Evolutionary conservation across 2,113 vertebrate genomes (phyloP).

Genomic region (Anarrhichthys ocellatus): DNA sequence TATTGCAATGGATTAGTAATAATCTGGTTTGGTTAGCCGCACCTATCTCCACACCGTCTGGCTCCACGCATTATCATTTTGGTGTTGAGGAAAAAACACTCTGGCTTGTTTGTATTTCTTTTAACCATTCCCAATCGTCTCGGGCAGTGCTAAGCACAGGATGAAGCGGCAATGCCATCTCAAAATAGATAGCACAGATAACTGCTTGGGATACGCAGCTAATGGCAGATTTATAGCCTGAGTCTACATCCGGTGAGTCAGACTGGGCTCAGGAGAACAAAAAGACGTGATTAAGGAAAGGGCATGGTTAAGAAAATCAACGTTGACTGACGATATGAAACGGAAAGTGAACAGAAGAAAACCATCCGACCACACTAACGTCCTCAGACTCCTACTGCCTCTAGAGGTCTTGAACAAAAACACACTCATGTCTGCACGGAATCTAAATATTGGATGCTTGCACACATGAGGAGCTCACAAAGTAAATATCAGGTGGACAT

Average conservation of each 20-base stretch:
- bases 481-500: neutral
- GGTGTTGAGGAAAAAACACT: neutral
- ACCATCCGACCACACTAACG: neutral
- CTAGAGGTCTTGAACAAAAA: neutral
- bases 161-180: too few species aligned
- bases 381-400: neutral
- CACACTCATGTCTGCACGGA: neutral
- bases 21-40: neutral
- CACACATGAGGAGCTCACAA: neutral
- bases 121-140: neutral
- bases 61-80: neutral
- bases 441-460: neutral
- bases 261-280: neutral
- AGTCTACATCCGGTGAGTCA: neutral
- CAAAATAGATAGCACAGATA: neutral
- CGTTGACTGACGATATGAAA: neutral
- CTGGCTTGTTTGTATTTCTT: neutral
- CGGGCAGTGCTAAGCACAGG: neutral
- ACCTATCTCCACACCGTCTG: neutral
- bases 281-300: neutral
- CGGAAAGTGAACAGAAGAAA: neutral
- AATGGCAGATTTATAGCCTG: neutral
- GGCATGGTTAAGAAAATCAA: neutral
- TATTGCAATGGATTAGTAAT: neutral
- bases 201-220: neutral